Conservation (phyloP, 2,888 invertebrate species). For the Cistogaster globosa region DNA sequence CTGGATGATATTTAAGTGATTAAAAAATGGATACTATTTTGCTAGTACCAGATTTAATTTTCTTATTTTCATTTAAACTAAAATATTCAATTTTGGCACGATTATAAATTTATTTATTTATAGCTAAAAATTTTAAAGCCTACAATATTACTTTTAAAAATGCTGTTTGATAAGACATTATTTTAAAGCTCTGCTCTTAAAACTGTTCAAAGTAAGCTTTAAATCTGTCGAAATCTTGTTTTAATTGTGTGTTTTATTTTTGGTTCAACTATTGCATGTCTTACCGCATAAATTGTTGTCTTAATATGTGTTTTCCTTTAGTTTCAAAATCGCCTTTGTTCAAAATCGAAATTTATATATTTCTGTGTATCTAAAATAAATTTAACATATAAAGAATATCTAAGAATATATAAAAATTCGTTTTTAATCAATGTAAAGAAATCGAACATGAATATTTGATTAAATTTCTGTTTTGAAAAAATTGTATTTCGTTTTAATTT, state of each 20-base stretch:
- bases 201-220: neutral
- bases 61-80: too few species aligned
- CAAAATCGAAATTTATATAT: neutral
- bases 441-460: too few species aligned
- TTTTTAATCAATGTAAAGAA: neutral
- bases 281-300: conserved; percentile 6
- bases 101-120: too few species aligned
- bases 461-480: conserved; percentile 3
- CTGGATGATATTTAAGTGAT: too few species aligned
- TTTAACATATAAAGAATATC: neutral
- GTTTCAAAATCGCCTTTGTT: neutral
- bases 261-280: neutral
- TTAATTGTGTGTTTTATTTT: conserved; percentile 9
- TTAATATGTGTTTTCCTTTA: neutral
- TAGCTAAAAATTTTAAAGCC: too few species aligned
- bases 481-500: neutral
- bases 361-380: neutral
- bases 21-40: too few species aligned
- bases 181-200: conserved; percentile 20
- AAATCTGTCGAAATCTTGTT: neutral
- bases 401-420: neutral
- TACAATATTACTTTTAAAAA: too few species aligned
- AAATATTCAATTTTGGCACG: too few species aligned
- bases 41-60: too few species aligned
- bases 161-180: neutral